Evolutionary conservation across 2,797 vertebrate genomes (phyloP), one percentile per base, ranked within the genome.

Genomic region (Loriculus beryllinus): DNA sequence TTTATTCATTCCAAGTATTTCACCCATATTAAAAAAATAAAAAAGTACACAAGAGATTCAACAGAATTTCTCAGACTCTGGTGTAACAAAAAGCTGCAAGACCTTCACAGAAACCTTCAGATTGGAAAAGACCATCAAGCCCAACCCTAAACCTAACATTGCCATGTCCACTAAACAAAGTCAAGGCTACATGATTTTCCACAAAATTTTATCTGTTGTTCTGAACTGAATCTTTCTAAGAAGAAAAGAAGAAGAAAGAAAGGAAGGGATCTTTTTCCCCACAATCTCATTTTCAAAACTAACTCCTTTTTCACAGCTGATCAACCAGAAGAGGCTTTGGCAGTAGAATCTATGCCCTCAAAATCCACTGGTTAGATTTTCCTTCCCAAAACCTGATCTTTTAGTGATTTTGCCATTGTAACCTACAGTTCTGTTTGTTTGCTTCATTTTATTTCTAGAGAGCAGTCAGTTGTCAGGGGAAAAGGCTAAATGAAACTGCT

Each of bases 1-100:
- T 85, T 67, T 94, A 92, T 82, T 87, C 70, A 76, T 94, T 81
- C 72, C 65, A 91, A 77, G 75, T 88, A 92, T 68, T 83, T 95
- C 70, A 93, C 26, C 31, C 45, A 67, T 62, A 17, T 54, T 20
- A 5, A 35, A 49, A 28, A 56, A 31, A 39, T 37, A 40, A 31
- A 33, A 57, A 19, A 78, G 42, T 14, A 69, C 18, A 43, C 4
- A 49, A 37, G 52, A 51, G 94, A 59, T 60, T 45, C 8, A 54
- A 65, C 35, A 45, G n/a, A 87, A 42, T 9, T 76, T 35, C 31
- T 65, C 26, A 43, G 64, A 91, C 12, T 35, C 64, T 20, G 10
- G 25, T 21, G 15, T 42, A 62, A 35, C 2, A 62, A 43, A 17
- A 29, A 85, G 40, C 9, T 54, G 13, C 42, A 91, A 80, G 31